These are phyloP conservation scores for Temnothorax curvispinosus DNA, from an alignment of 1,140 invertebrate genomes.

Conservation along the genomic window DNA sequence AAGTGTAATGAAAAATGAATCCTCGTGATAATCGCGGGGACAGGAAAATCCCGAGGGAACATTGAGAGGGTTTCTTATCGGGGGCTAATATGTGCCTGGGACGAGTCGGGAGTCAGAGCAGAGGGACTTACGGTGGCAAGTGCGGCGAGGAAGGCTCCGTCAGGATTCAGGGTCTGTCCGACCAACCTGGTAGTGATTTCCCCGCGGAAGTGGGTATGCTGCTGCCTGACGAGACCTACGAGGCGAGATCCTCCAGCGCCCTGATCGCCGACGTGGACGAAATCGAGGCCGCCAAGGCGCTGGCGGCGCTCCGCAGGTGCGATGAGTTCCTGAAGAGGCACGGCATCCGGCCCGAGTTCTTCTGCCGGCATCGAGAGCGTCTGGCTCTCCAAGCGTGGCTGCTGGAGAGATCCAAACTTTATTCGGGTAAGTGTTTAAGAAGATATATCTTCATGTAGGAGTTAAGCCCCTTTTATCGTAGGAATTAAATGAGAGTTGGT, in stretches of 20 bases:
- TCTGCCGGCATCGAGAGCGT: slow-evolving; percentile 87
- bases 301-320: slow-evolving; percentile 87
- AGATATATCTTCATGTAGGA: neutral
- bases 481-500: neutral
- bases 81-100: slow-evolving; percentile 82
- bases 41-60: slow-evolving; percentile 23
- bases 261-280: slow-evolving; percentile 78
- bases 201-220: slow-evolving; percentile 85
- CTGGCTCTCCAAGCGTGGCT: slow-evolving; percentile 86
- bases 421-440: slow-evolving; percentile 75
- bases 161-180: slow-evolving; percentile 14
- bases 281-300: slow-evolving; percentile 84
- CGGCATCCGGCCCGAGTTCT: slow-evolving; percentile 88
- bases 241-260: slow-evolving; percentile 82
- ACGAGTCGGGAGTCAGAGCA: slow-evolving; percentile 72
- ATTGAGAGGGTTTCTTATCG: slow-evolving; percentile 20
- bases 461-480: neutral
- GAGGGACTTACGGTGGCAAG: slow-evolving; percentile 67
- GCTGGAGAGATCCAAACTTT: slow-evolving; percentile 76
- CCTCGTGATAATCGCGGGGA: slow-evolving; percentile 29
- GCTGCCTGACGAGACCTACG: slow-evolving; percentile 89
- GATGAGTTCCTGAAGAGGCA: slow-evolving; percentile 88
- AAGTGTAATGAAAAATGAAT: neutral
- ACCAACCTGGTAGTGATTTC: slow-evolving; percentile 27
- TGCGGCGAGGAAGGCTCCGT: slow-evolving; percentile 67